Percentiles rank a stretch among this genome's conserved stretches.
phyloP scores from a whole-genome alignment of 2,888 invertebrate species.

The Automeris io region DNA sequence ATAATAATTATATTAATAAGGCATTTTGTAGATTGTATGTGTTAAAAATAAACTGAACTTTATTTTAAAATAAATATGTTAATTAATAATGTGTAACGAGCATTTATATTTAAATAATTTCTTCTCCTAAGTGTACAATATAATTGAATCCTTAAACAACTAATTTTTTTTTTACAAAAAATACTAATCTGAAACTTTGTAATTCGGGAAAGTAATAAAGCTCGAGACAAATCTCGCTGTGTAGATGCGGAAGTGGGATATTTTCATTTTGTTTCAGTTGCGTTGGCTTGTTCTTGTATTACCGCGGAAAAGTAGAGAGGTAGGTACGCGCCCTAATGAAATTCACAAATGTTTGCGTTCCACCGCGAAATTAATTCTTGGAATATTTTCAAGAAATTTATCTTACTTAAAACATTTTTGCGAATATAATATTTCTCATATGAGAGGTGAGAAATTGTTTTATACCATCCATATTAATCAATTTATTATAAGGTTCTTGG shows the following conservation, averaged over 20 bases:
- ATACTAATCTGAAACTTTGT: constrained; percentile 2
- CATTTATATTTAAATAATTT: too few species aligned
- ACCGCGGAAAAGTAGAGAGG: constrained; percentile 1
- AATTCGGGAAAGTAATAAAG: constrained; percentile 5
- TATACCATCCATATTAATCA: too few species aligned
- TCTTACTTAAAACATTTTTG: neutral
- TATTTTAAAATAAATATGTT: too few species aligned
- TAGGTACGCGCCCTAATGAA: constrained; percentile 3
- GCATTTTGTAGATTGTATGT: too few species aligned
- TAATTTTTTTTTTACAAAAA: neutral
- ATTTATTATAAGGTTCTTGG: too few species aligned
- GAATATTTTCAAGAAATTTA: neutral
- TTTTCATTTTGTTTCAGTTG: constrained; percentile 12
- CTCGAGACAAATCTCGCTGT: constrained; percentile 9
- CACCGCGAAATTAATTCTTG: constrained; percentile 1
- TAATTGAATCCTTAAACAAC: neutral
- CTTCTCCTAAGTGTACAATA: too few species aligned
- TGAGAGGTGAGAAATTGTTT: too few species aligned
- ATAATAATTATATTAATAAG: too few species aligned
- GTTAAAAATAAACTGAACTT: too few species aligned
- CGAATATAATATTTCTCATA: neutral
- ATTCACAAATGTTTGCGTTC: constrained; percentile 1
- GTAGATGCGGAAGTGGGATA: constrained; percentile 10
- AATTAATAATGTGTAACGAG: too few species aligned
- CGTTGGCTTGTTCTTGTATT: constrained; percentile 2